phyloP scores from a whole-genome alignment of 2,797 vertebrate species.

The Malacoctenus gilli region DNA sequence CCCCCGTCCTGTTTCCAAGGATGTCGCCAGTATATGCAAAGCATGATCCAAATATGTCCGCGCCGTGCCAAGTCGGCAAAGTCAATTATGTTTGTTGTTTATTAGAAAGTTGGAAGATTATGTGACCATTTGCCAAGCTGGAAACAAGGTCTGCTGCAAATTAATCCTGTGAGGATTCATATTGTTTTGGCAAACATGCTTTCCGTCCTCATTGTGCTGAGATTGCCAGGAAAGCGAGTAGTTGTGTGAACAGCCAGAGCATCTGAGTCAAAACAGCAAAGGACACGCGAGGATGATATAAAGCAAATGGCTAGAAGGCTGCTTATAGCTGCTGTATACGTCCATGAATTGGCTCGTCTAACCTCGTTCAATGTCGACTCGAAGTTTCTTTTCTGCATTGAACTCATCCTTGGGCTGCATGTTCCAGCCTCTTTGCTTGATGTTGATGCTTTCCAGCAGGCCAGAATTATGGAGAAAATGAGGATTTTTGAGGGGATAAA shows the following conservation, averaged over 20 bases:
- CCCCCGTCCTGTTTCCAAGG: constrained; percentile 28
- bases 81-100: constrained; percentile 71
- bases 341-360: constrained; percentile 40
- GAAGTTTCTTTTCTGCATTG: constrained; percentile 27
- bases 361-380: constrained; percentile 41
- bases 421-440: constrained; percentile 15
- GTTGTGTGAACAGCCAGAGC: constrained; percentile 54
- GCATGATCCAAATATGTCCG: constrained; percentile 34
- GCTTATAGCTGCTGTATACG: constrained; percentile 33
- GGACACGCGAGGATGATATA: constrained; percentile 48
- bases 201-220: constrained; percentile 21
- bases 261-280: constrained; percentile 51
- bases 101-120: constrained; percentile 63
- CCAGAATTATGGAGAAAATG: too few relatives aligned
- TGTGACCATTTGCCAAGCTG: constrained; percentile 62
- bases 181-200: constrained; percentile 58
- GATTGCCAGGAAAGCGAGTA: constrained; percentile 62
- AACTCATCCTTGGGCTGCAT: constrained; percentile 28
- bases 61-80: constrained; percentile 64
- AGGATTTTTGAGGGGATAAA: too few relatives aligned
- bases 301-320: constrained; percentile 54
- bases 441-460: neutral
- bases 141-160: constrained; percentile 69
- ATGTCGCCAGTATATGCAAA: constrained; percentile 31
- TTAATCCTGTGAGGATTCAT: constrained; percentile 66